These are phyloP conservation scores for Catostomus latipinnis DNA, from an alignment of 2,797 vertebrate species.

Conservation along the genomic window DNA sequence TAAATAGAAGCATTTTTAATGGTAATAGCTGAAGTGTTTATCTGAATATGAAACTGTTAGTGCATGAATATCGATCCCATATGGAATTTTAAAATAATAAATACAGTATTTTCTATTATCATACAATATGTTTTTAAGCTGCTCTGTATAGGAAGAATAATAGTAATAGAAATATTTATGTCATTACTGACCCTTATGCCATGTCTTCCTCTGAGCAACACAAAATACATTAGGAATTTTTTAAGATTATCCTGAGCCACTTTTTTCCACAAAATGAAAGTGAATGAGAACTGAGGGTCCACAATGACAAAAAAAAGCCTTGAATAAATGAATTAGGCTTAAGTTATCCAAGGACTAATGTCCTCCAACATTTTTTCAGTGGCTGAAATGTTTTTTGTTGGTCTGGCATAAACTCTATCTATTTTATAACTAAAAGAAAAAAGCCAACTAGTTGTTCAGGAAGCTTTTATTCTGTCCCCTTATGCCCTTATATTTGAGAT, in stretches of 20 bases:
- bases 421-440: neutral
- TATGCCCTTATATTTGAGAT: conserved; percentile 60
- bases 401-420: too few relatives aligned
- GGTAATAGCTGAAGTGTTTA: neutral
- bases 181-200: too few relatives aligned
- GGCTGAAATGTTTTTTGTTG: neutral
- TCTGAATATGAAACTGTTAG: neutral
- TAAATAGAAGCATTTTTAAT: neutral
- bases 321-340: neutral
- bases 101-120: neutral
- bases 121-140: too few relatives aligned
- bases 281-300: too few relatives aligned
- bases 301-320: too few relatives aligned
- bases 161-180: too few relatives aligned
- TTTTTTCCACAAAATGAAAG: too few relatives aligned
- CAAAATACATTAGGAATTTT: too few relatives aligned
- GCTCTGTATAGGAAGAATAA: too few relatives aligned
- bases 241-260: too few relatives aligned
- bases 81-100: neutral
- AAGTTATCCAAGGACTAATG: neutral
- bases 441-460: neutral
- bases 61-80: neutral
- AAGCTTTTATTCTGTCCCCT: conserved; percentile 14
- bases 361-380: neutral
- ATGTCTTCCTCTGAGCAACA: too few relatives aligned